phyloP scores from a whole-genome alignment of 2,888 invertebrate genomes.

The Chymomyza caudatula region DNA sequence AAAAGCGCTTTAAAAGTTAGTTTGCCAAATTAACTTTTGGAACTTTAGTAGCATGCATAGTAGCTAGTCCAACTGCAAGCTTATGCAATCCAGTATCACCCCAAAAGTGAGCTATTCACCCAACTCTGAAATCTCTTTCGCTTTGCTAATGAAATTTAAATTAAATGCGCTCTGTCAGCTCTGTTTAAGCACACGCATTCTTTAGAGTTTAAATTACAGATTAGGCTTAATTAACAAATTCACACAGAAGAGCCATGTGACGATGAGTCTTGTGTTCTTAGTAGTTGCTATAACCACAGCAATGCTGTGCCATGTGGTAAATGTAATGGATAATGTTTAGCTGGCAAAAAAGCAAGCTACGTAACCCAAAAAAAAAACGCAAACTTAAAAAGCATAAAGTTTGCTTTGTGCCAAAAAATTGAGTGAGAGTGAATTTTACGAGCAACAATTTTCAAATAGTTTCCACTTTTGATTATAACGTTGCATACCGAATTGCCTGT shows the following conservation, averaged over 20 bases:
- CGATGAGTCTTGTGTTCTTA: constrained; percentile 12
- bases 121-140: not conserved
- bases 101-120: too few relatives aligned
- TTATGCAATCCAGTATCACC: too few relatives aligned
- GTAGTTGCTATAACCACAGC: constrained; percentile 16
- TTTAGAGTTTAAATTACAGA: constrained; percentile 59
- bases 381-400: not conserved
- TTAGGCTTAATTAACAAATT: constrained; percentile 71
- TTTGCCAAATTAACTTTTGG: too few relatives aligned
- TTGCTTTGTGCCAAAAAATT: not conserved
- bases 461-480: constrained; percentile 39
- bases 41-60: too few relatives aligned
- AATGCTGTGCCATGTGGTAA: constrained; percentile 11
- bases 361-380: too few relatives aligned
- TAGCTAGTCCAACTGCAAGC: too few relatives aligned
- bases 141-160: not conserved
- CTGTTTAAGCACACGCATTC: constrained; percentile 19
- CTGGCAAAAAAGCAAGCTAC: constrained; percentile 16
- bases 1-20: too few relatives aligned
- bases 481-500: constrained; percentile 1
- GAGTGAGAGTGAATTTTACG: not conserved
- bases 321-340: constrained; percentile 17
- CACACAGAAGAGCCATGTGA: constrained; percentile 48
- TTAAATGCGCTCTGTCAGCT: not conserved
- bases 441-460: constrained; percentile 33